Conservation (phyloP, 2,113 vertebrate genomes). For the Zingel zingel region DNA sequence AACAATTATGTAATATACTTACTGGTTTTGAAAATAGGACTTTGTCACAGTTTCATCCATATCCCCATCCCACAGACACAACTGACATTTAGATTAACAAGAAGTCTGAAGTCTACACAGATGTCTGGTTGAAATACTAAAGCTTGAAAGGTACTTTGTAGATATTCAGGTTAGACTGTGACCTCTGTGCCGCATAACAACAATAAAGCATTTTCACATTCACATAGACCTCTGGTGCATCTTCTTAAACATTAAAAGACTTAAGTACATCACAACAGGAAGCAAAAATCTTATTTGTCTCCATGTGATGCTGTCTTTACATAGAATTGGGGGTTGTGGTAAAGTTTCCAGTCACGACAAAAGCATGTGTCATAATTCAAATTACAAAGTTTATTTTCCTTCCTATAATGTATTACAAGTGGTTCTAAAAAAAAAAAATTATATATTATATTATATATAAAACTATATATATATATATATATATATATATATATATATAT, state of each 20-base stretch:
- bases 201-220: background rate
- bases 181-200: background rate
- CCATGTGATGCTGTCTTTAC: conserved; percentile 18
- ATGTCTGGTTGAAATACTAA: background rate
- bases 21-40: background rate
- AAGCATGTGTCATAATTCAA: background rate
- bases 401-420: background rate
- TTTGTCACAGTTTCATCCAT: background rate
- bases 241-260: background rate
- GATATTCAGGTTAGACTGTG: background rate
- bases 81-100: background rate
- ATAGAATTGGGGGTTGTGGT: conserved; percentile 18
- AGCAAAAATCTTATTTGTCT: conserved; percentile 20
- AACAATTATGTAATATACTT: background rate
- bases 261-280: conserved; percentile 34
- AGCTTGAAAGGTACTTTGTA: background rate
- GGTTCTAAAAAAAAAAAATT: no score
- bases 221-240: background rate
- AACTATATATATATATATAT: no score
- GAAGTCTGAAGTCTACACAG: background rate
- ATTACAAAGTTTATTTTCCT: background rate
- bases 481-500: no score
- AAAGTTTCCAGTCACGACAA: background rate
- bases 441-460: no score
- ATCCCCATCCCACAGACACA: background rate